Base-by-base conservation (phyloP, 2,888 invertebrate genomes). In the Esperia sulphurella region DNA sequence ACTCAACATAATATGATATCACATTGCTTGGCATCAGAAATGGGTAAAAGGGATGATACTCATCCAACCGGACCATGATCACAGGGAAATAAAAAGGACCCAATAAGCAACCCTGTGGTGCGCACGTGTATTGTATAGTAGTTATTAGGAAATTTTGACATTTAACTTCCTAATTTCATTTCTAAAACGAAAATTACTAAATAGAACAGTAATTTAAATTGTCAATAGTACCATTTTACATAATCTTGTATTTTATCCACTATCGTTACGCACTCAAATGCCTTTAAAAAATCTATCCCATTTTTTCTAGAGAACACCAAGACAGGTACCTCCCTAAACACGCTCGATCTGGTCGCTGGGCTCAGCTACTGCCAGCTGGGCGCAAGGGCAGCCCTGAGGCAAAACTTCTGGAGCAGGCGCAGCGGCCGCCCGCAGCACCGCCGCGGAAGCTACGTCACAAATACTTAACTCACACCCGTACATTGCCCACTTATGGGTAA, bases 381-480 rank as follows among this genome's bases (percentile, higher is more conserved):
- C 93, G 95, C 14, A 97, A 97, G 83, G 94, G 94, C 58, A 96
- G 96, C 41, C 95, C 96, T 0, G 97, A 97, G 82, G 95, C 96
- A 10, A 91, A 94, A 46, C 91, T 97, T 41, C 86, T 97, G 66
- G 97, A 97, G 68, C 96, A 97, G 71, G 96, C 95, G 63, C 95
- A 96, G 75, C 90, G 95, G 28, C 95, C 97, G 55, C 96, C 96
- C 31, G 94, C 93, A 46, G 94, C 95, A 44, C 95, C 96, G 45
- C 94, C 96, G 5, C 88, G 95, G 50, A 96, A 96, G 73, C 91
- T 98, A 51, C 93, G 97, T 63, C 92, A 95, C 68, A 96, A 96
- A 75, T 98, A 98, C 87, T 90, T 98, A 57, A 95, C 97, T 65
- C 95, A 97, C 73, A 97, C 96, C 63, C 95, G 98, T 92, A 95